Base-by-base conservation (phyloP, 2,888 invertebrate genomes). In the Epirrita christyi region DNA sequence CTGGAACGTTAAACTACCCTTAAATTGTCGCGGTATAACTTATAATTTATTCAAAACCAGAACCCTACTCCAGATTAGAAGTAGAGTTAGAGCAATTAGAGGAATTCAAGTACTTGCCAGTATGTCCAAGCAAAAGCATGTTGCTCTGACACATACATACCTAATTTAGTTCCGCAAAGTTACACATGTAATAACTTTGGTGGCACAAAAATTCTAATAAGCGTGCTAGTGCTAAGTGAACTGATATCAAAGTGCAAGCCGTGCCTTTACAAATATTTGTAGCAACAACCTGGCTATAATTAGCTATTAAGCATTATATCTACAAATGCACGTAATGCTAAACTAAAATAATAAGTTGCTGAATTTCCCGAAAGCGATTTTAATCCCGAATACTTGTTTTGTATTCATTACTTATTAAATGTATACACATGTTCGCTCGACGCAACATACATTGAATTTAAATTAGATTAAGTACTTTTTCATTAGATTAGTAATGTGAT, bases 391-490 rank as follows among this genome's bases (percentile, higher is more conserved):
- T n/a, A n/a, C n/a, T n/a, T n/a, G n/a, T n/a, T n/a, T n/a, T n/a
- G 38, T 53, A 32, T 4, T 21, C 4, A 21, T 21, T 2, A 3
- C 2, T 21, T 21, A 21, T 21, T 21, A 4, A 21, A 4, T 4
- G 2, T 3, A 21, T 21, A 3, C 2, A 21, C 21, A 21, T 14
- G 43, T 27, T 28, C 7, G 11, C n/a, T 43, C 41, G 15, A 21
- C 8, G 32, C 42, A 48, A 7, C 11, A 8, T 34, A 36, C n/a
- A 34, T 13, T 50, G 10, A 13, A 13, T 21, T 50, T n/a, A n/a
- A 42, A 50, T 43, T 36, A 34, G 42, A 42, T 42, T 43, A 50
- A n/a, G n/a, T n/a, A n/a, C 50, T 21, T 6, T 47, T 47, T 27
- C 37, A 47, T 47, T 47, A 21, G 37, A 47, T 28, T 47, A 28